Evolutionary conservation across 2,113 vertebrate species (phyloP), one percentile per base, ranked within the genome.

Genomic region (Limnothrissa miodon): DNA sequence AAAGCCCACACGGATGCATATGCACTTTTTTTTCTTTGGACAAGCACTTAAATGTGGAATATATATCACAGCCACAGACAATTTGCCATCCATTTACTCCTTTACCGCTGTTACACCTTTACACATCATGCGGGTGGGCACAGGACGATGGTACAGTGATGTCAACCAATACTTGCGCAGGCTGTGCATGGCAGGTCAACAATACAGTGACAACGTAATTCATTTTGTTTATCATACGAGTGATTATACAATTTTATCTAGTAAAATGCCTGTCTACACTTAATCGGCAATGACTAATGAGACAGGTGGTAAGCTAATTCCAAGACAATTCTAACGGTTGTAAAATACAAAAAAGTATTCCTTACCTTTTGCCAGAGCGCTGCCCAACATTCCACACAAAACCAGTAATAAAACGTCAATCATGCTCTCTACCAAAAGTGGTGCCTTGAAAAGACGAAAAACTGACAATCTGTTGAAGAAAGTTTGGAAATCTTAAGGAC

Each of bases 341-440:
- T 39, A 56, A 33, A 46, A n/a, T n/a, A n/a, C n/a, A n/a, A n/a
- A 29, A 79, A 79, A 45, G 70, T 36, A 42, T n/a, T 81, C 89
- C 93, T 93, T 83, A 95, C 95, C 93, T 90, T 92, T 94, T 79
- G 89, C 91, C 78, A 88, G 83, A 79, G 90, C 92, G n/a, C 89
- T 87, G 66, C 90, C 92, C 19, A 85, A 83, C 89, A 94, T 92
- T 94, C 94, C 95, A 93, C 90, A 93, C 36, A 94, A 84, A 85
- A 94, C 83, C 70, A 89, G 90, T 79, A 94, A 39, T 74, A 93
- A 86, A 78, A 91, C 53, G 84, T 81, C 87, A 83, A 91, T 89
- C 94, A 93, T 95, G 83, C 85, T 93, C 84, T 87, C 80, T 81
- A n/a, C 45, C 51, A 80, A 84, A 51, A 84, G 78, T 78, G 78